These are phyloP conservation scores for Malurus alboscapulatus DNA, from an alignment of 2,113 vertebrate species.

Conservation along the genomic window DNA sequence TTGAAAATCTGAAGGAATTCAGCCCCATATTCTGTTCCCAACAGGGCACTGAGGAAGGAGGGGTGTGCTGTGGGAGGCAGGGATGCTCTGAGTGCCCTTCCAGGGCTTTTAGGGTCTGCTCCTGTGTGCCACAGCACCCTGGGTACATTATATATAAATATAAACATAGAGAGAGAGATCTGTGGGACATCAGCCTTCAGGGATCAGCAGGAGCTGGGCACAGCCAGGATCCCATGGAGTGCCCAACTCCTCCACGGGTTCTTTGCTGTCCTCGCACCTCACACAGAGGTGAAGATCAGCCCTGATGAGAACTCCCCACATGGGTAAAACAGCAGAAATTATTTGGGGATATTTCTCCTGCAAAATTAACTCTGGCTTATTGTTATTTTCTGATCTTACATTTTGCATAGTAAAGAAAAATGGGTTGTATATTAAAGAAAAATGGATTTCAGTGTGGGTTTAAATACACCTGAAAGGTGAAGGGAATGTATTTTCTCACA, in stretches of 20 bases:
- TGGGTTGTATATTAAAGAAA: not conserved
- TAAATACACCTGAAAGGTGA: not conserved
- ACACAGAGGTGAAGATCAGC: not conserved
- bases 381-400: not conserved
- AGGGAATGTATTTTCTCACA: not conserved
- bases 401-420: not conserved
- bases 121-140: not conserved
- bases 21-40: not conserved
- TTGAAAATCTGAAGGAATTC: not conserved
- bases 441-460: not conserved
- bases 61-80: not conserved
- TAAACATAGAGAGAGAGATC: fast-evolving
- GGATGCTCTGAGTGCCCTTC: not conserved
- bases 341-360: not conserved
- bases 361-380: not conserved
- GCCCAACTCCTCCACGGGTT: not conserved
- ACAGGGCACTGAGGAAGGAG: not conserved
- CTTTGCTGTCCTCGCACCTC: not conserved
- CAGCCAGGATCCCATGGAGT: not conserved
- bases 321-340: not conserved
- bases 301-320: not conserved
- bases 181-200: not conserved
- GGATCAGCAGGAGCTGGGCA: not conserved
- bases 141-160: not conserved
- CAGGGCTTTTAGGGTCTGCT: too few species aligned